Percentiles rank a stretch among this genome's conserved stretches.
Evolutionary conservation across 2,797 vertebrate genomes (phyloP).

Genomic region (Epinephelus coioides): DNA sequence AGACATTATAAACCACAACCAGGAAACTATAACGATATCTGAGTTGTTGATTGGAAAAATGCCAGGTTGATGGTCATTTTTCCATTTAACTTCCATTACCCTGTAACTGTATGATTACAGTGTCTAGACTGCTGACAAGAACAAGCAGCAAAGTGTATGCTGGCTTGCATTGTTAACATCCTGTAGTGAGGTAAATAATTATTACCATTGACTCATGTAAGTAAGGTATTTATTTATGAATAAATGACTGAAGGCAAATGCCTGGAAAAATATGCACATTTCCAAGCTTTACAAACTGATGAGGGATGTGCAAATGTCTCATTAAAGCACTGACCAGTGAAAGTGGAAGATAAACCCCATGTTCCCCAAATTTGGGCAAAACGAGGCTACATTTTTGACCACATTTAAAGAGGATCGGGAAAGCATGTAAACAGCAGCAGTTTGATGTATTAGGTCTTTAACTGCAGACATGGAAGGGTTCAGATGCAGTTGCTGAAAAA

Average conservation of each 20-base stretch:
- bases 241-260: background rate
- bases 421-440: background rate
- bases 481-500: background rate
- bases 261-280: conserved; percentile 21
- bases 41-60: background rate
- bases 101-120: background rate
- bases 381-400: background rate
- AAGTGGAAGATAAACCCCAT: background rate
- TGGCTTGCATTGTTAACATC: background rate
- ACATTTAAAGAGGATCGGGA: background rate
- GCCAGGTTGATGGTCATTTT: background rate
- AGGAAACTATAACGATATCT: background rate
- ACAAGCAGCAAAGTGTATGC: background rate
- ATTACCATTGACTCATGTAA: background rate
- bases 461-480: background rate
- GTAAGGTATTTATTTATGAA: background rate
- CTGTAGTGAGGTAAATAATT: conserved; percentile 26
- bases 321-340: background rate
- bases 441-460: background rate
- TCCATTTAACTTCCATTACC: background rate
- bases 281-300: background rate
- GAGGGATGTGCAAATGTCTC: background rate
- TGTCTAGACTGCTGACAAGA: background rate
- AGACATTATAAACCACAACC: background rate
- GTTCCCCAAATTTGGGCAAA: background rate